Conservation (phyloP, 1,140 invertebrate genomes). For the Megalopta genalis region DNA sequence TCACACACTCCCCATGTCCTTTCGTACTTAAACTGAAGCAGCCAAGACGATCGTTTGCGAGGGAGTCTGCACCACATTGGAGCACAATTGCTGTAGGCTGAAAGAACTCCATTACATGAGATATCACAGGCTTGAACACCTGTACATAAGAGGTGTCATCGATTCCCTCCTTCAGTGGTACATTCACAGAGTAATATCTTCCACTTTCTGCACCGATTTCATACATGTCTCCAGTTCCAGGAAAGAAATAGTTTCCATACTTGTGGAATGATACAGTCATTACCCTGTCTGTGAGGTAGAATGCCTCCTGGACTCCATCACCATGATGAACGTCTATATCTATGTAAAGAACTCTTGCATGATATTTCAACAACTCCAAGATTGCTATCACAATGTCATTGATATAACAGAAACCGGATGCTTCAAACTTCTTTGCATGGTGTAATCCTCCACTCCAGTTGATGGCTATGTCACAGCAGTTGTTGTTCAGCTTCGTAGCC, state of each 20-base stretch:
- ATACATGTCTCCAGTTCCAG: conserved; percentile 99
- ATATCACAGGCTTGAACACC: conserved; percentile 97
- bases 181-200: conserved; percentile 97
- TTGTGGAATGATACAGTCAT: conserved; percentile 99
- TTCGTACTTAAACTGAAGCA: conserved; percentile 94
- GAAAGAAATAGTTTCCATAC: conserved; percentile 99
- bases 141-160: conserved; percentile 96
- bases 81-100: conserved; percentile 98
- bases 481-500: conserved; percentile 96
- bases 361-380: conserved; percentile 96
- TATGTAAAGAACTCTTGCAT: conserved; percentile 97
- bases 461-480: conserved; percentile 97
- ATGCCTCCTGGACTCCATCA: conserved; percentile 99
- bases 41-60: conserved; percentile 95
- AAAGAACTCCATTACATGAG: conserved; percentile 97
- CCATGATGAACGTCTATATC: conserved; percentile 99
- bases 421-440: conserved; percentile 99
- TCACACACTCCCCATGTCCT: conserved; percentile 97
- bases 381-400: conserved; percentile 99
- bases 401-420: conserved; percentile 98
- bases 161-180: conserved; percentile 97
- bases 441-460: conserved; percentile 99
- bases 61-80: conserved; percentile 98
- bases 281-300: conserved; percentile 98
- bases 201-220: conserved; percentile 96